A percentile compares a stretch with the other conserved stretches of the same genome.
phyloP scores from a whole-genome alignment of 2,113 vertebrate species.

The Rafetus swinhoei region DNA sequence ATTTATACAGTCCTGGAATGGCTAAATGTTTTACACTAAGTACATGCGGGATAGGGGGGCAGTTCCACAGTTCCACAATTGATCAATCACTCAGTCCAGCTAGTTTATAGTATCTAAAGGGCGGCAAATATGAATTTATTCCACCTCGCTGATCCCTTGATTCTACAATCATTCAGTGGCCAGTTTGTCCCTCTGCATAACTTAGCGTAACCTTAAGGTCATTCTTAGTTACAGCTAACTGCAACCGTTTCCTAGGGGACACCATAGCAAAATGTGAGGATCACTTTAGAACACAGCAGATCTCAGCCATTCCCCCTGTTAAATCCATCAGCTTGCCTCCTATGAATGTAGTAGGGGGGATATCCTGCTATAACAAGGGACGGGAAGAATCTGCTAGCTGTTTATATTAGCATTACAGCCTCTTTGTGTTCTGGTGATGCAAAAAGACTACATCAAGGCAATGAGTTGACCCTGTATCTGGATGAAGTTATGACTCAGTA shows the following conservation, averaged over 20 bases:
- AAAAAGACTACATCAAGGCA: not conserved
- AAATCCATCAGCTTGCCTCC: not conserved
- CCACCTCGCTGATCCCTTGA: not conserved
- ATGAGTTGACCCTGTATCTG: slow-evolving; percentile 12
- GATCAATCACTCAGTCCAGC: not conserved
- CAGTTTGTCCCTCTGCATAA: not conserved
- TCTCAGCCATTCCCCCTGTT: slow-evolving; percentile 5
- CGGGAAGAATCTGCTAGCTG: not conserved
- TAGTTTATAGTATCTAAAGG: slow-evolving; percentile 19
- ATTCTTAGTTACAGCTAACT: not conserved
- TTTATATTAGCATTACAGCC: not conserved
- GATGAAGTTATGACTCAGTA: slow-evolving; percentile 25
- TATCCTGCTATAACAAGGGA: not conserved
- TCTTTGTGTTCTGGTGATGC: not conserved
- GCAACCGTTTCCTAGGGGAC: not conserved
- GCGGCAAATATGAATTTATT: not conserved
- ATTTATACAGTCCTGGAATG: not conserved
- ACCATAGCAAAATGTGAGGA: not conserved
- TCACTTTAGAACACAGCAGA: not conserved
- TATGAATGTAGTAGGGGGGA: not conserved
- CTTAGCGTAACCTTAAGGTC: not conserved
- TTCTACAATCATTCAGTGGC: not conserved
- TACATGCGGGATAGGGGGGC: not conserved
- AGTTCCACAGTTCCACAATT: not conserved
- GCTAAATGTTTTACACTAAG: not conserved